Conservation (phyloP, 2,797 vertebrate species). For the Clarias pachynema region DNA sequence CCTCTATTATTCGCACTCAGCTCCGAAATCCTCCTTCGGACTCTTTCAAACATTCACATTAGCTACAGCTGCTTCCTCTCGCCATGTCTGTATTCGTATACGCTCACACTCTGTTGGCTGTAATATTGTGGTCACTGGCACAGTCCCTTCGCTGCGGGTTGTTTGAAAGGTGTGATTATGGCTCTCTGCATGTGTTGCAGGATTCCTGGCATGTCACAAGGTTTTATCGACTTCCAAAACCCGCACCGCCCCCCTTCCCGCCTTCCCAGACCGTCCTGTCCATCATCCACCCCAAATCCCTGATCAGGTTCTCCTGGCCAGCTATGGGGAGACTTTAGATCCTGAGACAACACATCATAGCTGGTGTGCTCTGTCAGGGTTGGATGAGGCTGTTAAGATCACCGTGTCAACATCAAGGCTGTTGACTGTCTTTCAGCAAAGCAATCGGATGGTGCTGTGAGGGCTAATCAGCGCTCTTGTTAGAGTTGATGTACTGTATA, state of each 20-base stretch:
- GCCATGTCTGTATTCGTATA: slow-evolving; percentile 15
- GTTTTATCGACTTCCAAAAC: slow-evolving; percentile 67
- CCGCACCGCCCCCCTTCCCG: slow-evolving; percentile 38
- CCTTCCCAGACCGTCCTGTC: slow-evolving; percentile 54
- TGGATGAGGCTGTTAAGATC: slow-evolving; percentile 50
- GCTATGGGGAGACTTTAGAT: slow-evolving; percentile 34
- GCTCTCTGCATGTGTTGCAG: slow-evolving; percentile 55
- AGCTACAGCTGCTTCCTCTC: background rate
- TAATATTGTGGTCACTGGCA: slow-evolving; percentile 37
- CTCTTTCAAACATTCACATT: slow-evolving; percentile 24
- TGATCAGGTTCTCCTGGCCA: slow-evolving; percentile 46
- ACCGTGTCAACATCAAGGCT: slow-evolving; percentile 43
- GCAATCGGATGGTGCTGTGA: slow-evolving; percentile 27
- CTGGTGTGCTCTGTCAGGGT: slow-evolving; percentile 20
- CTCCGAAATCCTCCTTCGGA: slow-evolving; percentile 39
- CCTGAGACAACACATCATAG: slow-evolving; percentile 40
- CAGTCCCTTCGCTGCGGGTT: slow-evolving; percentile 40
- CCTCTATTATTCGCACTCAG: slow-evolving; percentile 31
- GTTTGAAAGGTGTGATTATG: slow-evolving; percentile 65
- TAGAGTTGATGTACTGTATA: slow-evolving; percentile 24
- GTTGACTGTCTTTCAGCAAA: slow-evolving; percentile 50
- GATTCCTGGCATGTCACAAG: slow-evolving; percentile 67
- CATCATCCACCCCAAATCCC: slow-evolving; percentile 45
- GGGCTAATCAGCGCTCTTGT: slow-evolving; percentile 49
- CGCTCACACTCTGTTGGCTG: slow-evolving; percentile 5